Conservation (phyloP, 2,888 invertebrate genomes). For the Elaeidobius kamerunicus region DNA sequence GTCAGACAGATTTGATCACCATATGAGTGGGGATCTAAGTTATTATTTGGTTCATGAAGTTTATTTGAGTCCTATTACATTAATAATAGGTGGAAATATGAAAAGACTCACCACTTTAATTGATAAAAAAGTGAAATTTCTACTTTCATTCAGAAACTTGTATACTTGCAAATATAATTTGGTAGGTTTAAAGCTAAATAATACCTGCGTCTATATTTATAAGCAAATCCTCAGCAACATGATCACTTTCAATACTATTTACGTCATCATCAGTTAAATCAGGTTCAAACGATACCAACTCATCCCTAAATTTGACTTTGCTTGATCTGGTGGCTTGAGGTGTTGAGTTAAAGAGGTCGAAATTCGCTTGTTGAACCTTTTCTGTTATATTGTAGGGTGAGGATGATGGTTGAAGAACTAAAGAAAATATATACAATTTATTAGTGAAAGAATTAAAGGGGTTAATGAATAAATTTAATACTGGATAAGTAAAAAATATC, state of each 20-base stretch:
- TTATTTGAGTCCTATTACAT: too few species aligned
- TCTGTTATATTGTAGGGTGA: slow-evolving; percentile 56
- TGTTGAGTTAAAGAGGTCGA: slow-evolving; percentile 48
- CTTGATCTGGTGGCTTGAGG: slow-evolving; percentile 35
- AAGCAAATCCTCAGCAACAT: slow-evolving; percentile 31
- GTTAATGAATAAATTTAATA: too few species aligned
- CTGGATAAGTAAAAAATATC: slow-evolving; percentile 3
- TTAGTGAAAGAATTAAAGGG: too few species aligned
- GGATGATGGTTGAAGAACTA: slow-evolving; percentile 51
- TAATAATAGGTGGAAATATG: too few species aligned
- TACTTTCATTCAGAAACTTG: too few species aligned
- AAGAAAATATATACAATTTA: not conserved
- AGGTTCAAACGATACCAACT: slow-evolving; percentile 54
- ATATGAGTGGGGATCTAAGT: too few species aligned
- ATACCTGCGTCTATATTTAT: slow-evolving; percentile 4
- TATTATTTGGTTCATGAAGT: too few species aligned
- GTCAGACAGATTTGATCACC: too few species aligned
- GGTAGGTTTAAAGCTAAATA: too few species aligned
- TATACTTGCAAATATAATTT: too few species aligned
- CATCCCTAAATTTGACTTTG: slow-evolving; percentile 53
- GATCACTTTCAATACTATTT: slow-evolving; percentile 48
- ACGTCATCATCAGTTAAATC: slow-evolving; percentile 48
- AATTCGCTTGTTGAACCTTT: slow-evolving; percentile 55
- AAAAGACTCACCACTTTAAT: too few species aligned
- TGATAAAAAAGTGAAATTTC: too few species aligned